Conservation (phyloP, 2,888 invertebrate genomes). For the Ophioninae sp. region DNA sequence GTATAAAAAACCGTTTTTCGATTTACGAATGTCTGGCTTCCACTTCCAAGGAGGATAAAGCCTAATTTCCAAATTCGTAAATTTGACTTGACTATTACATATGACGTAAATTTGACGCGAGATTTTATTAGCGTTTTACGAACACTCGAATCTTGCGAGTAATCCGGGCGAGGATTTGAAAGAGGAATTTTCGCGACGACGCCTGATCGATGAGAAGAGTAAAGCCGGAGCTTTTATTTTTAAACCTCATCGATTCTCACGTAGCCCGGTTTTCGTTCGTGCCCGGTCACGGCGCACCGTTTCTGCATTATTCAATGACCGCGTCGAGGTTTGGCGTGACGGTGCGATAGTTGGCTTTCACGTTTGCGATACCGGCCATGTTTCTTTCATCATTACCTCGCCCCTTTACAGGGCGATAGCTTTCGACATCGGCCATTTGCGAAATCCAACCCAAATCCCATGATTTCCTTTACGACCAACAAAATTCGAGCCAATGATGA, state of each 20-base stretch:
- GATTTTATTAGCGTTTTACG: neutral
- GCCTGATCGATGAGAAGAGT: conserved; percentile 31
- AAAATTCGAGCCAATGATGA: too few species aligned
- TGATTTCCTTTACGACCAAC: too few species aligned
- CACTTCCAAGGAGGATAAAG: too few species aligned
- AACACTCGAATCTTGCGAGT: neutral
- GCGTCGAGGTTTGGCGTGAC: neutral
- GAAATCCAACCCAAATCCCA: neutral
- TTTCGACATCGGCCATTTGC: too few species aligned
- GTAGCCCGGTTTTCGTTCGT: conserved; percentile 27
- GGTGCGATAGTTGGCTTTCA: neutral
- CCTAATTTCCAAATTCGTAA: too few species aligned
- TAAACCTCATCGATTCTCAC: conserved; percentile 50
- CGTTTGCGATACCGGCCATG: too few species aligned
- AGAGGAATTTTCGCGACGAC: conserved; percentile 11
- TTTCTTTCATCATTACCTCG: too few species aligned
- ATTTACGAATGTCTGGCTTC: too few species aligned
- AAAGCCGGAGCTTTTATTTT: conserved; percentile 49
- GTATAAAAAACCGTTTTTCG: too few species aligned
- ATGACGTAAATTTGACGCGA: too few species aligned
- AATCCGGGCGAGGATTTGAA: neutral
- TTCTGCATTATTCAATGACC: conserved; percentile 50
- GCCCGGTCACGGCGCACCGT: neutral
- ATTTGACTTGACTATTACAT: too few species aligned
- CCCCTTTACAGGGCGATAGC: too few species aligned